Percentiles rank a stretch among this genome's conserved stretches.
Evolutionary conservation across 2,113 vertebrate genomes (phyloP).

Genomic region (Gnathonemus echidnorhynchus): DNA sequence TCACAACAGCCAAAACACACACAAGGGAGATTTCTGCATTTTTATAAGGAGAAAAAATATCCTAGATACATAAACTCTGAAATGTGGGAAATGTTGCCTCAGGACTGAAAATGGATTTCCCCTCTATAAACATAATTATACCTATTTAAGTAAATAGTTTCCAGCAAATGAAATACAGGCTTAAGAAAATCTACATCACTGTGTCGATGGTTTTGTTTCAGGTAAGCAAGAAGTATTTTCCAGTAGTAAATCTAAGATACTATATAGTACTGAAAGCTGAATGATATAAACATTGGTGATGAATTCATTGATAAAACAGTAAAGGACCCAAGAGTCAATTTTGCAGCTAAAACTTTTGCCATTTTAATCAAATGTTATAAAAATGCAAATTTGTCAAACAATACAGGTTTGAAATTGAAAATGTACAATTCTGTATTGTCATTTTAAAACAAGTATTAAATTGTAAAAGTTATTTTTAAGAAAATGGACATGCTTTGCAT

Average conservation of each 20-base stretch:
- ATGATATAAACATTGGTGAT: not conserved
- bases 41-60: not conserved
- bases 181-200: not conserved
- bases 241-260: not conserved
- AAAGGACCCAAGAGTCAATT: not conserved
- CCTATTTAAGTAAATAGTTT: constrained; percentile 1
- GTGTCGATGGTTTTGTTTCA: not conserved
- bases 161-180: not conserved
- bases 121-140: not conserved
- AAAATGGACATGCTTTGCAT: not conserved
- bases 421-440: not conserved
- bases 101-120: not conserved
- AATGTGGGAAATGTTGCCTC: not conserved
- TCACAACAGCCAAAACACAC: not conserved
- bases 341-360: not conserved
- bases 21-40: not conserved
- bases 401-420: not conserved
- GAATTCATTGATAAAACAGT: not conserved
- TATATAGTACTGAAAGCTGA: not conserved
- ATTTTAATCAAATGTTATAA: not conserved
- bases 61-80: not conserved
- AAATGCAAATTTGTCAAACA: not conserved
- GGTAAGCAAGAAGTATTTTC: not conserved
- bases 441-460: not conserved
- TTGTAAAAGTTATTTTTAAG: not conserved